Conservation (phyloP, 2,113 vertebrate genomes). For the Microcebus tavaratra region DNA sequence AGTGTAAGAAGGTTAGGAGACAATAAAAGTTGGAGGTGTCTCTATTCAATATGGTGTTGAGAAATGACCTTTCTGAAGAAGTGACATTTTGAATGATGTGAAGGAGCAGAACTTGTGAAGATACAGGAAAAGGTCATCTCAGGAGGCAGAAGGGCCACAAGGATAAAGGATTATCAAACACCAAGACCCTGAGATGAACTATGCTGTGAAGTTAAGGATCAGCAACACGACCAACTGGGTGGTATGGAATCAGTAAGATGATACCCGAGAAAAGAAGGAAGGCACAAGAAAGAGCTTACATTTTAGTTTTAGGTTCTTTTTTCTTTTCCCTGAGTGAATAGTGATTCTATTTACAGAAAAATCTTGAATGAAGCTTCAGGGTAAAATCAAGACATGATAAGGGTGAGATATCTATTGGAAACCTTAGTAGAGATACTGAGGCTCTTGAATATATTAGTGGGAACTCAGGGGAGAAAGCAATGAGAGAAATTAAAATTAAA, state of each 20-base stretch:
- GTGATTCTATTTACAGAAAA: background rate
- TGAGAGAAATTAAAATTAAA: background rate
- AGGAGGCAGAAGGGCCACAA: background rate
- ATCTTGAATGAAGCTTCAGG: background rate
- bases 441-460: background rate
- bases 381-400: background rate
- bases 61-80: background rate
- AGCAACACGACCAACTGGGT: background rate
- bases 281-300: background rate
- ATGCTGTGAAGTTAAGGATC: background rate
- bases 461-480: background rate
- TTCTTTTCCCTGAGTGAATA: background rate
- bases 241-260: background rate
- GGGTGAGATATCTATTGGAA: background rate
- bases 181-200: background rate
- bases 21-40: background rate
- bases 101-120: background rate
- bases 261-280: background rate
- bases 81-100: background rate
- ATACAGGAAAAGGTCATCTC: background rate
- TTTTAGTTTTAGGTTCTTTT: background rate
- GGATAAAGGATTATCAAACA: background rate
- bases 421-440: background rate
- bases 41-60: background rate
- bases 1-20: background rate